These are phyloP conservation scores for Cephus spinipes DNA, from an alignment of 2,888 invertebrate genomes.

Conservation along the genomic window DNA sequence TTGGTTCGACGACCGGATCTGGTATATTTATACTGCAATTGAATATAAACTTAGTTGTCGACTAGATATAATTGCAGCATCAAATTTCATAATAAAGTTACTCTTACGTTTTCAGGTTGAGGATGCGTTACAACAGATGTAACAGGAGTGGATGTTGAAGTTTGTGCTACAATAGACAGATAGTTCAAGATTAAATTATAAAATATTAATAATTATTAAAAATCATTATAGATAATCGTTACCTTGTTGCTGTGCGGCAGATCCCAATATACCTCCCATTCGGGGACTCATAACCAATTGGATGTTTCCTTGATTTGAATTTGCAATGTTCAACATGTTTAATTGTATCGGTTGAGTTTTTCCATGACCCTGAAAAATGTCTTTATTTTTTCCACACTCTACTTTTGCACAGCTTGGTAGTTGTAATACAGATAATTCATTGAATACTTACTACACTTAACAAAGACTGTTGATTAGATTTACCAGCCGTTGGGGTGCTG, in stretches of 20 bases:
- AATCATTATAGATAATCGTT: constrained; percentile 1
- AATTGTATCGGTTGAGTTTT: constrained; percentile 57
- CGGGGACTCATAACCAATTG: constrained; percentile 70
- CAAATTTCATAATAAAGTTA: background rate
- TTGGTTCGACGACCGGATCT: constrained; percentile 51
- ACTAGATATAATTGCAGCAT: constrained; percentile 8
- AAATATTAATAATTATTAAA: constrained; percentile 9
- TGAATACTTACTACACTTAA: constrained; percentile 15
- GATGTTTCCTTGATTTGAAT: constrained; percentile 57
- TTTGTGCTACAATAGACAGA: constrained; percentile 13
- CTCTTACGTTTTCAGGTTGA: constrained; percentile 46
- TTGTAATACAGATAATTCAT: background rate
- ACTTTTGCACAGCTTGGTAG: background rate
- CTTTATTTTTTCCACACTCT: too few species aligned
- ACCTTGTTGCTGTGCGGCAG: constrained; percentile 54
- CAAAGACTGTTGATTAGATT: constrained; percentile 13
- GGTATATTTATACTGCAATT: constrained; percentile 48
- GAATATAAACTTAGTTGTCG: background rate
- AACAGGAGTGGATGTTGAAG: constrained; percentile 38
- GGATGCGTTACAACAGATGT: constrained; percentile 34
- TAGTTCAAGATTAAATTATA: constrained; percentile 3
- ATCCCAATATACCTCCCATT: constrained; percentile 66
- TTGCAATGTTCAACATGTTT: constrained; percentile 57
- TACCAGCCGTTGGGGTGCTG: background rate
- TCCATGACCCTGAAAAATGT: constrained; percentile 40